These are phyloP conservation scores for Liodrosophila aerea DNA, from an alignment of 2,888 invertebrate species.

Conservation along the genomic window DNA sequence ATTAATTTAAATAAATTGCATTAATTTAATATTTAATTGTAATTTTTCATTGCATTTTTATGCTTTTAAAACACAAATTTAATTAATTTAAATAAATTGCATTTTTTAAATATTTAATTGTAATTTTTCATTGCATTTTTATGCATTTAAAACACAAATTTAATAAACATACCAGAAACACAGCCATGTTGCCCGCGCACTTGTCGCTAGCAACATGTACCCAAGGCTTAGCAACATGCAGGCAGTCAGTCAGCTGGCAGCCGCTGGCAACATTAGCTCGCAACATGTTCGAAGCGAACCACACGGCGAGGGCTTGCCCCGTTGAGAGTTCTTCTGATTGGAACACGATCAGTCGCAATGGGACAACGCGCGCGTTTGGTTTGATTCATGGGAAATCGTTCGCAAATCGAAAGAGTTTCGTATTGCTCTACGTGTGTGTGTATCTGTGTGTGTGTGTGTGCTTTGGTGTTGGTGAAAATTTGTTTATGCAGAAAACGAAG, in stretches of 20 bases:
- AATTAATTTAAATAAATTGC: too few relatives aligned
- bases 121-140: too few relatives aligned
- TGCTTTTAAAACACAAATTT: too few relatives aligned
- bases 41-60: too few relatives aligned
- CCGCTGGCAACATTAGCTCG: constrained; percentile 19
- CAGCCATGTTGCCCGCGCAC: constrained; percentile 32
- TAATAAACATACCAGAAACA: too few relatives aligned
- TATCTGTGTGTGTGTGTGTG: constrained; percentile 14
- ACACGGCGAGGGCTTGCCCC: constrained; percentile 8
- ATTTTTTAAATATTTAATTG: too few relatives aligned
- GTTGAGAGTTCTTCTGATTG: constrained; percentile 41
- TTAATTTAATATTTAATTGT: too few relatives aligned
- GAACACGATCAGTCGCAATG: constrained; percentile 75
- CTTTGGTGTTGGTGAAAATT: constrained; percentile 52
- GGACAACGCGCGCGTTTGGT: constrained; percentile 77
- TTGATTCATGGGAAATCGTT: constrained; percentile 45
- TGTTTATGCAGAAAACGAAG: constrained; percentile 57
- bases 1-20: too few relatives aligned
- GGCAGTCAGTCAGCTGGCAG: too few relatives aligned
- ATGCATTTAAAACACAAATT: too few relatives aligned
- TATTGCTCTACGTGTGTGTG: constrained; percentile 19
- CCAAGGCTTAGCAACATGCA: constrained; percentile 28
- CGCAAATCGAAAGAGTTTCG: constrained; percentile 26
- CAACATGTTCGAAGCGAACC: constrained; percentile 58
- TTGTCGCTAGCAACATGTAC: constrained; percentile 47